Base-by-base conservation (phyloP, 1,140 invertebrate genomes). In the Drosophila sucinea region DNA sequence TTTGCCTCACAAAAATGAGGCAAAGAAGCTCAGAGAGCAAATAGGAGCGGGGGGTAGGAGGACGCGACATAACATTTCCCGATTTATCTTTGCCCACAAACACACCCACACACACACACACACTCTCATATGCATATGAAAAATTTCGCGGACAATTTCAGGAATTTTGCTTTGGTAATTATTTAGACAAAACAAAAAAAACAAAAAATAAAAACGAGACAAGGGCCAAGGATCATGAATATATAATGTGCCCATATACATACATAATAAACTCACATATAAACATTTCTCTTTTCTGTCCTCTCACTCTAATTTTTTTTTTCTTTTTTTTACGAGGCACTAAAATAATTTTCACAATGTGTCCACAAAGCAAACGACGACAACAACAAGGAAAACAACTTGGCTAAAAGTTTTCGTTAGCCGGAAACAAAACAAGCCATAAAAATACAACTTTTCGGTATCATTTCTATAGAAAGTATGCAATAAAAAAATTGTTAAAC, bases 281-380 rank as follows among this genome's bases (percentile, higher is more conserved):
- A 58, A 58, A 58, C 30, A 71, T 51, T 51, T 51, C 44, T 51
- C 23, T 51, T 51, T 51, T 51, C 55, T 63, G 67, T 64, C 55
- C 60, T 60, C 35, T 38, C 10, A 11, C 35, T 10, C 35, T 38
- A 8, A 35, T 35, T 35, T 35, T 77, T 77, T 74, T 25, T 58
- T 35, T 57, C 3, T 4, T 33, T 4, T 8, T 58, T 58, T 58
- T 58, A 78, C 57, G 73, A 66, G 69, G 29, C 57, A 79, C 77
- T 79, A 76, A 79, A 79, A 77, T 79, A 60, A 79, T 79, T 79
- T 79, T 41, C 69, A 72, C 73, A 71, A 70, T 74, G 67, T 74
- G 75, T 60, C 67, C 66, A 35, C 61, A 67, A 58, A 30, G 56
- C 58, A 67, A 71, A 72, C 35, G 35, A 38, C 67, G 35, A 38